Evolutionary conservation across 2,797 vertebrate genomes (phyloP), one percentile per base, ranked within the genome.

Genomic region (Stomatorhinus walkeri): DNA sequence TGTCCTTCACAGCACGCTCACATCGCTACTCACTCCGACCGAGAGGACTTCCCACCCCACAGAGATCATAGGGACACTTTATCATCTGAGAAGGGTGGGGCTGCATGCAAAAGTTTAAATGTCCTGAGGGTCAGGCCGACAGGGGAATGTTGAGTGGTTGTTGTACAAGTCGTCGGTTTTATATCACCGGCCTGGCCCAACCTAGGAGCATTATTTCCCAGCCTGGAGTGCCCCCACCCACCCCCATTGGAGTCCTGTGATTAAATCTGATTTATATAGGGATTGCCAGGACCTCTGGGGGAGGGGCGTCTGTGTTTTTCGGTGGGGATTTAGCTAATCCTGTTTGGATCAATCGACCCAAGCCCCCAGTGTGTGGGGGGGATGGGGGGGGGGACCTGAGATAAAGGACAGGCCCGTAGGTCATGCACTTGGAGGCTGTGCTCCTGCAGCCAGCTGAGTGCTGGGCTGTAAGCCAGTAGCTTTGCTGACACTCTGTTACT

Each of bases 401-500:
- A 14, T 12, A 28, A 32, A 32, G 19, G 56, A 8, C 54, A 64
- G 46, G 48, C 48, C 48, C 24, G 14, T 14, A 22, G 48, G n/a
- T 52, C 22, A 61, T 8, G 22, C n/a, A 43, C 24, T 72, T 28
- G 32, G 83, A 28, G 59, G 32, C 14, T 68, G 61, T 14, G 24
- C 22, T 5, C 16, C 87, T 7, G 49, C 24, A 16, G 1, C 85
- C n/a, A 10, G 5, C 19, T 56, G 49, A 12, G 19, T 56, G n/a
- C 59, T 85, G 85, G 88, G 28, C 68, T 87, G 90, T 88, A 83
- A 91, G 87, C 81, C 88, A 68, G 28, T 32, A 68, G 10, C 61
- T 68, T 32, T 32, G 91, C 90, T 90, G 86, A 84, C 4, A 49
- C 19, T 76, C 16, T 5, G 48, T 6, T 24, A 64, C 61, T 28